Percentiles rank a stretch among this genome's conserved stretches.
These are phyloP conservation scores for Iselma pallidipennis DNA, from an alignment of 2,888 invertebrate species.

Conservation along the genomic window DNA sequence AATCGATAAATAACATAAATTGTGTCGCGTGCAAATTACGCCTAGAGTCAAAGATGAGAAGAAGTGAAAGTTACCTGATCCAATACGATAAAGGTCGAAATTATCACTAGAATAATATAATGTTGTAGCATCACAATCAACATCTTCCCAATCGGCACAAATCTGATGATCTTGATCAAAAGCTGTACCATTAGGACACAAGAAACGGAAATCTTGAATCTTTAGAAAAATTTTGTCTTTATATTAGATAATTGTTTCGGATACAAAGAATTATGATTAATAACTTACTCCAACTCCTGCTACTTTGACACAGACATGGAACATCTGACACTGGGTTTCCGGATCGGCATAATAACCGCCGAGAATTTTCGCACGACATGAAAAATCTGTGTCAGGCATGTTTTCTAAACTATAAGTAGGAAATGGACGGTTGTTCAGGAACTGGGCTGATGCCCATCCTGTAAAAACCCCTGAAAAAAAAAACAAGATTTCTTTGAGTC, in stretches of 20 bases:
- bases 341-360: constrained; percentile 89
- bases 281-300: constrained; percentile 71
- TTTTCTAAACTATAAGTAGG: constrained; percentile 63
- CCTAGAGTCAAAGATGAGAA: constrained; percentile 23
- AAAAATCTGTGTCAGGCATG: constrained; percentile 70
- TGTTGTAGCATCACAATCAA: constrained; percentile 82
- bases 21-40: constrained; percentile 11
- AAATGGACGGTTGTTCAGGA: constrained; percentile 54
- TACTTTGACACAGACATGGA: constrained; percentile 86
- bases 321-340: constrained; percentile 86
- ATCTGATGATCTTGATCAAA: constrained; percentile 93
- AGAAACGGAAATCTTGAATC: constrained; percentile 82
- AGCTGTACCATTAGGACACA: constrained; percentile 87
- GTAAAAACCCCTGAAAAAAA: constrained; percentile 43
- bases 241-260: too few species aligned
- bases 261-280: too few species aligned
- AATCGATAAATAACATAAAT: background rate
- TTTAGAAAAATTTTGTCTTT: too few species aligned
- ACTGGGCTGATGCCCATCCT: constrained; percentile 47
- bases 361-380: constrained; percentile 81
- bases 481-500: background rate
- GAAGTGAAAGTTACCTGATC: constrained; percentile 62
- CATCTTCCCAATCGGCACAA: constrained; percentile 89
- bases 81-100: constrained; percentile 82
- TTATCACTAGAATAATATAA: constrained; percentile 81